A percentile compares a stretch with the other conserved stretches of the same genome.
Conservation (phyloP, 2,797 vertebrate species). For the Neomorphus geoffroyi region DNA sequence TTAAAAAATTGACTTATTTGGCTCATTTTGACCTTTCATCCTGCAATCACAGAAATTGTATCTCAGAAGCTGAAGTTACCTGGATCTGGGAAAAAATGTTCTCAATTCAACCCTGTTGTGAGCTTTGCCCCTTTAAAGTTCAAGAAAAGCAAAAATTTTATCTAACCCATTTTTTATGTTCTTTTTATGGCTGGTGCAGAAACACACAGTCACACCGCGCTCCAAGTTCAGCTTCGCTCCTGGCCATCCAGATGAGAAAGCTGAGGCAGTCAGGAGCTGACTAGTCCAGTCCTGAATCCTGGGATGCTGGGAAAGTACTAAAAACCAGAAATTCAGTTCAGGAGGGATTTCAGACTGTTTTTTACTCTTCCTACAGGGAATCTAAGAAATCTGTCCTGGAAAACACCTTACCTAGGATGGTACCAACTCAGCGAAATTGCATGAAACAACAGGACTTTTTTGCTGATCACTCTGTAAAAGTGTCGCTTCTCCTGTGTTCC, state of each 20-base stretch:
- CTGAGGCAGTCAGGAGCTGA: not conserved
- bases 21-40: not conserved
- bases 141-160: not conserved
- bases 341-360: not conserved
- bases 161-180: not conserved
- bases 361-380: not conserved
- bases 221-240: not conserved
- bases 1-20: not conserved
- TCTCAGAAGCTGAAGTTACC: not conserved
- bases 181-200: not conserved
- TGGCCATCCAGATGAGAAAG: not conserved
- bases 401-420: not conserved
- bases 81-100: not conserved
- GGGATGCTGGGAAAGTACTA: not conserved
- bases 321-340: not conserved
- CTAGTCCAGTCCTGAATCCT: not conserved
- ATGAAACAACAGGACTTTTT: slow-evolving; percentile 48
- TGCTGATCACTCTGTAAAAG: slow-evolving; percentile 52
- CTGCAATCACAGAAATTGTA: not conserved
- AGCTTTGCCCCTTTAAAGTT: not conserved
- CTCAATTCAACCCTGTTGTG: not conserved
- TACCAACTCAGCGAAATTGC: slow-evolving; percentile 52
- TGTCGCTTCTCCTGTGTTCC: slow-evolving; percentile 1
- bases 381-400: not conserved
- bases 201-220: rapidly evolving